Evolutionary conservation across 53 echinoderm and acorn worm genomes (phyloP).

Genomic region (Patiria pectinifera): DNA sequence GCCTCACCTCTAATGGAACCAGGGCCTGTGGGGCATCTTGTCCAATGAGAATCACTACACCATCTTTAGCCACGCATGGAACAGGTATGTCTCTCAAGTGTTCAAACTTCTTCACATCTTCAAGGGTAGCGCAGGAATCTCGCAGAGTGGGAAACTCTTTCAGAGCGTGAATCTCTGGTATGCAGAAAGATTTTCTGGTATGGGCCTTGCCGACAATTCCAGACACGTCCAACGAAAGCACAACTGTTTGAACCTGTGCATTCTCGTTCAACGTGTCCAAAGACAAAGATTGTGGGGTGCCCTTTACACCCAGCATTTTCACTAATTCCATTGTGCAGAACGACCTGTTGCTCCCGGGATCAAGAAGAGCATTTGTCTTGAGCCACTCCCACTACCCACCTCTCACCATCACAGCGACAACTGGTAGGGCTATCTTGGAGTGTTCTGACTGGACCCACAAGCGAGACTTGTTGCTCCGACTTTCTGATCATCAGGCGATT

Average conservation of each 20-base stretch:
- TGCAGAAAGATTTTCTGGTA: not conserved
- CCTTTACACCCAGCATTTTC: not conserved
- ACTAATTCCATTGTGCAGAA: slow-evolving; percentile 3
- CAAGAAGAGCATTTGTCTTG: not conserved
- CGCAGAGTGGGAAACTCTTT: slow-evolving; percentile 25
- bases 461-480: not conserved
- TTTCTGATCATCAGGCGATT: not conserved
- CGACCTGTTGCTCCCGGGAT: slow-evolving; percentile 18
- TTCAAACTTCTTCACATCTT: slow-evolving; percentile 30
- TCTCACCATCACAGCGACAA: slow-evolving; percentile 10
- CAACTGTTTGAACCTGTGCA: not conserved
- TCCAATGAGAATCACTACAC: slow-evolving; percentile 66
- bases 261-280: not conserved
- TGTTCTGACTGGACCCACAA: slow-evolving; percentile 22
- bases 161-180: slow-evolving; percentile 39
- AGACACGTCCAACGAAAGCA: slow-evolving; percentile 40
- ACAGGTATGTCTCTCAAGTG: slow-evolving; percentile 57
- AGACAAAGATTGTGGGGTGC: not conserved
- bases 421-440: slow-evolving; percentile 23
- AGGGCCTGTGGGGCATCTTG: slow-evolving; percentile 68
- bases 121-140: slow-evolving; percentile 8
- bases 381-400: not conserved
- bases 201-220: slow-evolving; percentile 13
- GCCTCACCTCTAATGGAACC: slow-evolving; percentile 64
- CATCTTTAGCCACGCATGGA: slow-evolving; percentile 16